Conservation (phyloP, 2,888 invertebrate species). For the Spatulosminthurus flaviceps region DNA sequence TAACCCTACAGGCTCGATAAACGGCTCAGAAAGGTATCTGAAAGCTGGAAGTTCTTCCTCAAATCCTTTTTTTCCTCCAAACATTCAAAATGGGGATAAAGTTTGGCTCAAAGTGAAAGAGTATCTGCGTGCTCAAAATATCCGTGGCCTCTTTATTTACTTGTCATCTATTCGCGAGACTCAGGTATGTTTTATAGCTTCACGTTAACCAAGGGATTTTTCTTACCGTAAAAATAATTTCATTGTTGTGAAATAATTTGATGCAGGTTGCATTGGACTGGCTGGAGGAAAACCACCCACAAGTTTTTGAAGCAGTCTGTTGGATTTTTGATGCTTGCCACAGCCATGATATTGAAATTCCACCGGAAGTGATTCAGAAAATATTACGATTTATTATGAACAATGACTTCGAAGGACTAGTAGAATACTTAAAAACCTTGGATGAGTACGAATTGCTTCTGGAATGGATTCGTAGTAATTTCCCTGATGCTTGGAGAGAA, state of each 20-base stretch:
- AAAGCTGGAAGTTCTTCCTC: no score
- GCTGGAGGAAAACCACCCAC: constrained; percentile 11
- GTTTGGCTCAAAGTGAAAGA: neutral
- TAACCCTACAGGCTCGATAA: no score
- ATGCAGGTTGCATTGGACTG: constrained; percentile 21
- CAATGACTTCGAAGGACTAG: constrained; percentile 34
- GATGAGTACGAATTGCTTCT: constrained; percentile 2
- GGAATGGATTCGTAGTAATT: constrained; percentile 28
- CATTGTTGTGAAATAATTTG: no score
- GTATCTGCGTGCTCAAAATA: constrained; percentile 11
- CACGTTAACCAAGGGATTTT: neutral
- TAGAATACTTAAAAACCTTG: constrained; percentile 19
- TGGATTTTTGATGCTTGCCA: constrained; percentile 38
- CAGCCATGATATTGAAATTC: constrained; percentile 21
- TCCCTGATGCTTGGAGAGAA: constrained; percentile 32
- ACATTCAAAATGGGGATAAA: neutral
- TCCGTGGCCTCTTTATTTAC: constrained; percentile 14
- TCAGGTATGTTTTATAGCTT: constrained; percentile 11
- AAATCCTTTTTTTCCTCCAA: neutral
- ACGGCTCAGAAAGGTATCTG: no score
- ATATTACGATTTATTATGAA: neutral
- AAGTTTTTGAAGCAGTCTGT: constrained; percentile 23
- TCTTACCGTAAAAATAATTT: no score
- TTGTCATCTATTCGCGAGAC: constrained; percentile 16
- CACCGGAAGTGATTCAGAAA: constrained; percentile 31